Conservation (phyloP, 2,113 vertebrate species). For the Vidua macroura region DNA sequence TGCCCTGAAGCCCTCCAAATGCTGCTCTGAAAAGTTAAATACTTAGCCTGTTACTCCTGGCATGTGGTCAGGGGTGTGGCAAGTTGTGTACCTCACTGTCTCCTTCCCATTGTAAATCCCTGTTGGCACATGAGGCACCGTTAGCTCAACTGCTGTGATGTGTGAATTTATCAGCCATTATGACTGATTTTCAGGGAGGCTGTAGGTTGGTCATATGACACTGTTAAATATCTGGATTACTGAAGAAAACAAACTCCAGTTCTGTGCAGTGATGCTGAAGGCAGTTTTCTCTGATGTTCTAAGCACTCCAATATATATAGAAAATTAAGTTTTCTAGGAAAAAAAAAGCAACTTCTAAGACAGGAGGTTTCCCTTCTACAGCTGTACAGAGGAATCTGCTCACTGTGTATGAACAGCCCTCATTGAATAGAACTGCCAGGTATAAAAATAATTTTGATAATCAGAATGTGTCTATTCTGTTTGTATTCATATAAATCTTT, state of each 20-base stretch:
- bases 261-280: background rate
- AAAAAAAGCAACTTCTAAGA: background rate
- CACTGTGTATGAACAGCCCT: background rate
- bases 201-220: background rate
- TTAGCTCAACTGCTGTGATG: background rate
- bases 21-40: background rate
- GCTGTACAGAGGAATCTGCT: background rate
- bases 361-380: background rate
- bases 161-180: background rate
- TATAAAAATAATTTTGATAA: background rate
- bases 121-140: accelerated
- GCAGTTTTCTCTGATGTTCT: background rate
- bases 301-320: background rate
- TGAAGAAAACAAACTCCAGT: background rate
- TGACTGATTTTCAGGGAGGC: background rate
- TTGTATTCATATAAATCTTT: background rate
- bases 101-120: background rate
- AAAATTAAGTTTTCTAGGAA: background rate
- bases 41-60: background rate
- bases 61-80: background rate
- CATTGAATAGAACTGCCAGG: background rate
- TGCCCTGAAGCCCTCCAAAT: background rate
- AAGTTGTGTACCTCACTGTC: background rate
- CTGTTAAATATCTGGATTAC: background rate
- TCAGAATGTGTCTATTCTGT: background rate